Conservation (phyloP, 2,888 invertebrate species). For the Neoitamus cyanurus region DNA sequence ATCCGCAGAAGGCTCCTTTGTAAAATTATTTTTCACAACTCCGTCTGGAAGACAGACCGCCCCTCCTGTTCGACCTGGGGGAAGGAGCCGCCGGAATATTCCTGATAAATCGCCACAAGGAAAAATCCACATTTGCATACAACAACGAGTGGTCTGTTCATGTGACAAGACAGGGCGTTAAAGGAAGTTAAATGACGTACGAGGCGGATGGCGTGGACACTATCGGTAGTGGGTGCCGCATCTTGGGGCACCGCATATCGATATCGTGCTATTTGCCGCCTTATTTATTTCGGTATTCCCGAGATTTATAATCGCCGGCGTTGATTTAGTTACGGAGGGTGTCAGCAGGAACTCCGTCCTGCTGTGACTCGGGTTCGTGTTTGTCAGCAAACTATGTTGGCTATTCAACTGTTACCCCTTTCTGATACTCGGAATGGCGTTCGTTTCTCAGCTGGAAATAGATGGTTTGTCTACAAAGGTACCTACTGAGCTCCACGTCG, state of each 20-base stretch:
- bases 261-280: slow-evolving; percentile 46
- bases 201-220: slow-evolving; percentile 33
- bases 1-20: slow-evolving; percentile 18
- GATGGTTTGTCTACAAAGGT: slow-evolving; percentile 34
- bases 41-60: neutral
- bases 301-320: slow-evolving; percentile 51
- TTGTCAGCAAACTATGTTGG: slow-evolving; percentile 37
- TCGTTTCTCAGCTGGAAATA: neutral
- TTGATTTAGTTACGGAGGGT: slow-evolving; percentile 52
- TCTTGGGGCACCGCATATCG: slow-evolving; percentile 32
- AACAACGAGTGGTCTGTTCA: slow-evolving; percentile 34
- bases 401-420: slow-evolving; percentile 23
- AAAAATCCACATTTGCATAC: slow-evolving; percentile 46
- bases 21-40: slow-evolving; percentile 41
- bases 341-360: slow-evolving; percentile 52
- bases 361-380: slow-evolving; percentile 50
- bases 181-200: slow-evolving; percentile 43
- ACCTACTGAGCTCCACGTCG: neutral
- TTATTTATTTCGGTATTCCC: slow-evolving; percentile 51
- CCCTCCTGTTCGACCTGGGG: neutral
- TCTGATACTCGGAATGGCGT: neutral
- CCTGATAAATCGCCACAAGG: slow-evolving; percentile 44
- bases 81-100: slow-evolving; percentile 11
- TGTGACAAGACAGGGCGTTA: slow-evolving; percentile 41
- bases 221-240: slow-evolving; percentile 32